Conservation (phyloP, 2,888 invertebrate genomes). For the Melanotus villosus region DNA sequence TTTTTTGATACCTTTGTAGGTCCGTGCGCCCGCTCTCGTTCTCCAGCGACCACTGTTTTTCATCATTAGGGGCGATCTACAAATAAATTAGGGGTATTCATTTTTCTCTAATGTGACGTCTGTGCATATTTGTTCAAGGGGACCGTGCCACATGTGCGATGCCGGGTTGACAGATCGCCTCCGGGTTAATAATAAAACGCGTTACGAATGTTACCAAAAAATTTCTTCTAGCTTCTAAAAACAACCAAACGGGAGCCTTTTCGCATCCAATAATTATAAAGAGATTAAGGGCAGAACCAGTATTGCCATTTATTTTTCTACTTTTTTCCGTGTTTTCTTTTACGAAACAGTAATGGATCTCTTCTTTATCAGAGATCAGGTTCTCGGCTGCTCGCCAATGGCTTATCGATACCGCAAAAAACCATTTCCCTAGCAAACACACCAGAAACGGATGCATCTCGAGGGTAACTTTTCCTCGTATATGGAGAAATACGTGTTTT, state of each 20-base stretch:
- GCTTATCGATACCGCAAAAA: constrained; percentile 47
- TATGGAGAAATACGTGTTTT: not conserved
- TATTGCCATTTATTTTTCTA: constrained; percentile 39
- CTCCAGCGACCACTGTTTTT: constrained; percentile 30
- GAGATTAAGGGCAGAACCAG: constrained; percentile 31
- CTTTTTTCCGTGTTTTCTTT: constrained; percentile 40
- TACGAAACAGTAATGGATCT: constrained; percentile 46
- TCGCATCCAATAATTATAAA: constrained; percentile 39
- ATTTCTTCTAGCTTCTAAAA: constrained; percentile 12
- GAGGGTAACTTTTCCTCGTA: constrained; percentile 23
- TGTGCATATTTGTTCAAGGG: constrained; percentile 52
- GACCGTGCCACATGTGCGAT: constrained; percentile 45
- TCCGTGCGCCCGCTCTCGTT: constrained; percentile 16
- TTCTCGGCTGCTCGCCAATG: constrained; percentile 39
- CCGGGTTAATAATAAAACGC: constrained; percentile 29
- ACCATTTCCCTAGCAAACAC: constrained; percentile 33
- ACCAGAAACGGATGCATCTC: constrained; percentile 33
- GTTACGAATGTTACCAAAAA: constrained; percentile 21
- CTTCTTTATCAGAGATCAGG: constrained; percentile 48
- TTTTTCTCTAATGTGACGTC: constrained; percentile 51
- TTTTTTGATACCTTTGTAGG: constrained; percentile 35
- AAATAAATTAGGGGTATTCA: constrained; percentile 56
- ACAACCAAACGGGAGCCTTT: constrained; percentile 5
- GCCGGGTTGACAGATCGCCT: constrained; percentile 49
- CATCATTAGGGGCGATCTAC: constrained; percentile 47